Percentiles rank a stretch among this genome's conserved stretches.
phyloP scores from a whole-genome alignment of 2,113 vertebrate genomes.

The Gulo gulo region DNA sequence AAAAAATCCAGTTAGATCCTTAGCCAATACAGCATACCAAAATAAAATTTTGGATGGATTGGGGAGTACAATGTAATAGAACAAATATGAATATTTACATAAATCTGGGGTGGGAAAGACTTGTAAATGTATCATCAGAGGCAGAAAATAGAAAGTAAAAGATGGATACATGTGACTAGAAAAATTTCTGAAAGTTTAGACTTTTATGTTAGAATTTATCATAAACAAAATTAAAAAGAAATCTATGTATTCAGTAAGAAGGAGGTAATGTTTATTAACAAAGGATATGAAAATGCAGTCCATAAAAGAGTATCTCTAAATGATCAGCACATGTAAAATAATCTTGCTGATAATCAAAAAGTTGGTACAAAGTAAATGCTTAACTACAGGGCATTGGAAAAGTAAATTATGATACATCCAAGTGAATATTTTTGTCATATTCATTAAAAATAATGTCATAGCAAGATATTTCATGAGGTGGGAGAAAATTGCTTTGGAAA shows the following conservation, averaged over 20 bases:
- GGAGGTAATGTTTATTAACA: not conserved
- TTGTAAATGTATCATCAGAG: not conserved
- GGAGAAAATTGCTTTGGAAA: slow-evolving; percentile 7
- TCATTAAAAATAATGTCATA: not conserved
- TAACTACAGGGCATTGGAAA: not conserved
- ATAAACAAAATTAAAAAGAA: slow-evolving; percentile 22
- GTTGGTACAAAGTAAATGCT: not conserved
- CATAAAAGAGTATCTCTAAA: not conserved
- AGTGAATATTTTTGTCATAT: not conserved
- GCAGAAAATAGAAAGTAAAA: slow-evolving; percentile 14
- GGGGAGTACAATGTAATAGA: not conserved
- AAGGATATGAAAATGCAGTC: slow-evolving; percentile 10
- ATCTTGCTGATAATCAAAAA: not conserved
- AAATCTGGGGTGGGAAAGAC: not conserved
- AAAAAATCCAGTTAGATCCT: not conserved
- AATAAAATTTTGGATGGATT: not conserved
- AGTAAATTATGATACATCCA: not conserved
- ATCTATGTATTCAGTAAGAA: not conserved
- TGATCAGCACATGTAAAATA: not conserved
- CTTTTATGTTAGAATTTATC: slow-evolving; percentile 15
- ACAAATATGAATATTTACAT: not conserved
- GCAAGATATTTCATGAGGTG: not conserved
- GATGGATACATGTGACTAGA: not conserved
- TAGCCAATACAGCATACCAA: not conserved
- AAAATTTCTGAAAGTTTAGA: not conserved